Percentiles rank a stretch among this genome's conserved stretches.
These are phyloP conservation scores for Cheilosia impressa DNA, from an alignment of 2,888 invertebrate species.

Conservation along the genomic window DNA sequence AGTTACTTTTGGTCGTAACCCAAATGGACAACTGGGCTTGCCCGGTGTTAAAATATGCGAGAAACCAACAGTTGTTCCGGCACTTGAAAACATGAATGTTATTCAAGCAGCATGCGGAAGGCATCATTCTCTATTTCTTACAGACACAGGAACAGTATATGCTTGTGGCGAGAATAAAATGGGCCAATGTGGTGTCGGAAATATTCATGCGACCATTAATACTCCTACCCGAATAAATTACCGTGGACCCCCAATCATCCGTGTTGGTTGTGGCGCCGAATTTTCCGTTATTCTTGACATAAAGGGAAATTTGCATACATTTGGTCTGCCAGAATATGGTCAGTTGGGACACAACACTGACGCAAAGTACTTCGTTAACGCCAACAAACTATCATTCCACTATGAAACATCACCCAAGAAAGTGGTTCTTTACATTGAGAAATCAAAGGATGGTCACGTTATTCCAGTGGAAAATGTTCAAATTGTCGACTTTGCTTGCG, in stretches of 20 bases:
- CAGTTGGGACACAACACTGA: constrained; percentile 97
- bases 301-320: constrained; percentile 94
- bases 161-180: constrained; percentile 96
- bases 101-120: constrained; percentile 95
- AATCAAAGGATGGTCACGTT: constrained; percentile 93
- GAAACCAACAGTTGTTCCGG: constrained; percentile 90
- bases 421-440: constrained; percentile 93
- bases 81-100: constrained; percentile 90
- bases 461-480: constrained; percentile 93
- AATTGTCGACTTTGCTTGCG: constrained; percentile 95
- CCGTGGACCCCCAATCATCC: constrained; percentile 93
- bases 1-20: constrained; percentile 93
- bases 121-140: constrained; percentile 93
- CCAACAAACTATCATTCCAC: constrained; percentile 93
- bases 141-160: constrained; percentile 92
- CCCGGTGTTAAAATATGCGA: constrained; percentile 90
- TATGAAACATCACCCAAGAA: constrained; percentile 93
- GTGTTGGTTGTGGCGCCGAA: constrained; percentile 95
- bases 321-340: constrained; percentile 96
- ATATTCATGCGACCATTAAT: constrained; percentile 84
- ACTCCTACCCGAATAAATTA: constrained; percentile 88
- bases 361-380: constrained; percentile 96
- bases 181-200: constrained; percentile 96
- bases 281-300: constrained; percentile 96
- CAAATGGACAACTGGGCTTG: constrained; percentile 93